phyloP scores from a whole-genome alignment of 1,140 invertebrate genomes.

The Drosophila lini region DNA sequence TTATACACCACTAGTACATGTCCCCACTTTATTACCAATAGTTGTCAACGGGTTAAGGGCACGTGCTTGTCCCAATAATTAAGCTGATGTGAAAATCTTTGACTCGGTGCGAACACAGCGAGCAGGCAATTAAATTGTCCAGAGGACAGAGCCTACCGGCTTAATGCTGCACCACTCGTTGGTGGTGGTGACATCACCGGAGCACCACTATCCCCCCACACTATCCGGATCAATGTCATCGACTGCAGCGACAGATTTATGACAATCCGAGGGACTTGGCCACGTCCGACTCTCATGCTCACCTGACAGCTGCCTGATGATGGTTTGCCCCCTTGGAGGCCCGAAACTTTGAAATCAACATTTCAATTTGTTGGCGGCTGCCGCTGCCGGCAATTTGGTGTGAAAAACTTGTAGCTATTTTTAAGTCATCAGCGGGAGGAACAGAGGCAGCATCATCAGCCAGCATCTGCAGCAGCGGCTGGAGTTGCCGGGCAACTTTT shows the following conservation, averaged over 20 bases:
- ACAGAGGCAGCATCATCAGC: background rate
- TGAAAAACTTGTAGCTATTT: conserved; percentile 77
- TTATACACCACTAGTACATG: no score
- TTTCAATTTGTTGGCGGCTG: conserved; percentile 73
- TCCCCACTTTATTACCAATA: background rate
- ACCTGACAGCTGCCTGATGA: conserved; percentile 62
- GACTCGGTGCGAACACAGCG: conserved; percentile 71
- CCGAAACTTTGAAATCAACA: conserved; percentile 75
- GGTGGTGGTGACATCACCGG: conserved; percentile 15
- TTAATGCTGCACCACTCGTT: conserved; percentile 36
- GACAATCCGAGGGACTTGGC: conserved; percentile 44
- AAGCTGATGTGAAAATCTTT: conserved; percentile 74
- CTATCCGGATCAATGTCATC: conserved; percentile 52
- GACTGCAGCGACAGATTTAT: conserved; percentile 73
- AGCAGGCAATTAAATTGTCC: conserved; percentile 72
- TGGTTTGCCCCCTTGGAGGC: conserved; percentile 24
- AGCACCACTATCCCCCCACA: background rate
- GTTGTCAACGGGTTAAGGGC: background rate
- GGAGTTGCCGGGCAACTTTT: conserved; percentile 46
- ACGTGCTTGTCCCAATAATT: conserved; percentile 47
- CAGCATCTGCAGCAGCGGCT: background rate
- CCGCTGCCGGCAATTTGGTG: conserved; percentile 60
- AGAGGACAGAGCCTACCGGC: conserved; percentile 39
- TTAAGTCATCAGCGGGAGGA: conserved; percentile 48
- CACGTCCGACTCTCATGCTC: conserved; percentile 38